These are phyloP conservation scores for Acanthurus lineatus DNA, from an alignment of 2,797 vertebrate genomes.

Conservation along the genomic window DNA sequence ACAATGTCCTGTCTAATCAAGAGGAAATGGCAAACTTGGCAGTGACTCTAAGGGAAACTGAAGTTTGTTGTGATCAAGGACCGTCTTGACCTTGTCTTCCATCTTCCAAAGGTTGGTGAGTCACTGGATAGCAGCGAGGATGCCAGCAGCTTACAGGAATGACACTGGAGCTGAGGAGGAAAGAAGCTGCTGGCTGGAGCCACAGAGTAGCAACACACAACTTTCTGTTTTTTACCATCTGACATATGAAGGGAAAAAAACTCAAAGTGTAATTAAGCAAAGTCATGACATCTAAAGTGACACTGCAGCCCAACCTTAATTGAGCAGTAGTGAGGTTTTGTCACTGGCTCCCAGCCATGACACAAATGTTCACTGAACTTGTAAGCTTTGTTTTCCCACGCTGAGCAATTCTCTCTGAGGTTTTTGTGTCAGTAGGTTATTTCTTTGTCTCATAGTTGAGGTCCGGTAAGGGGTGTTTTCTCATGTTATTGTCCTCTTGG, in stretches of 20 bases:
- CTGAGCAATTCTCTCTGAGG: conserved; percentile 16
- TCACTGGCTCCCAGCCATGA: conserved; percentile 40
- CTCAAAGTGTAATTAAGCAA: conserved; percentile 13
- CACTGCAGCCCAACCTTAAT: not conserved
- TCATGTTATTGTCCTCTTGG: not conserved
- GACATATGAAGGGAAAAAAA: not conserved
- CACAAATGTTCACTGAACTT: conserved; percentile 66
- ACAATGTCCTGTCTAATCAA: conserved; percentile 46
- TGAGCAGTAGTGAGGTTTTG: conserved; percentile 19
- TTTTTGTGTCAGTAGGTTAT: conserved; percentile 40
- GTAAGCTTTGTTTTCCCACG: conserved; percentile 29
- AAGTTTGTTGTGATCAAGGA: conserved; percentile 55
- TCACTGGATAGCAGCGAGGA: conserved; percentile 32
- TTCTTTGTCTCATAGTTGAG: conserved; percentile 24
- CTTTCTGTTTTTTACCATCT: conserved; percentile 1
- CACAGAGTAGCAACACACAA: conserved; percentile 3
- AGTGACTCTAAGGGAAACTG: conserved; percentile 45
- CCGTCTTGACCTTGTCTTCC: conserved; percentile 52
- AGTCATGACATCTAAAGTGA: not conserved
- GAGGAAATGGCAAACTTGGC: conserved; percentile 53
- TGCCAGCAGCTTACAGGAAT: conserved; percentile 35
- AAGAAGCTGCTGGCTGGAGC: conserved; percentile 20
- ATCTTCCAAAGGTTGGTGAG: conserved; percentile 46
- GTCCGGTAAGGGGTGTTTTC: not conserved
- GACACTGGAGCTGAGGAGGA: conserved; percentile 26